Evolutionary conservation across 2,797 vertebrate species (phyloP).

Genomic region (Danio jaintianensis): DNA sequence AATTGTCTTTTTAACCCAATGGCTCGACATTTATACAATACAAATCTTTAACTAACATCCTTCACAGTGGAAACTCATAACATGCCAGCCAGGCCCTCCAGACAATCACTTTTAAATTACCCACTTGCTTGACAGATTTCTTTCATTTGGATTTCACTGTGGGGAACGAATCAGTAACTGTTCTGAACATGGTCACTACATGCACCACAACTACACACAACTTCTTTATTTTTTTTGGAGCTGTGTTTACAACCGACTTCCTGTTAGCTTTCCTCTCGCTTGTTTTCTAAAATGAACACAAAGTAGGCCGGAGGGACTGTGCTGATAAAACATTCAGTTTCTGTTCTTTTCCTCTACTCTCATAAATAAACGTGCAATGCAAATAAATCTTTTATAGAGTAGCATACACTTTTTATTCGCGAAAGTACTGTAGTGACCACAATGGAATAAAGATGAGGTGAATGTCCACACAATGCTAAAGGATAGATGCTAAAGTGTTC

Average conservation of each 20-base stretch:
- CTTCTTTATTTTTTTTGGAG: not conserved
- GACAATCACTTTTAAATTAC: slow-evolving; percentile 21
- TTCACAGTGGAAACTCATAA: slow-evolving; percentile 20
- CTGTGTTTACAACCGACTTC: slow-evolving; percentile 20
- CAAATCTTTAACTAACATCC: slow-evolving; percentile 3
- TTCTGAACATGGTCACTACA: not conserved
- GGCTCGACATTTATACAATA: not conserved
- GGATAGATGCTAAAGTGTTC: not conserved
- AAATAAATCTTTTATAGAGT: slow-evolving; percentile 71
- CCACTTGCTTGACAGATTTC: slow-evolving; percentile 12
- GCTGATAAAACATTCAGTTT: slow-evolving; percentile 76
- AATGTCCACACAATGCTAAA: slow-evolving; percentile 17
- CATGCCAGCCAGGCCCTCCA: slow-evolving; percentile 1
- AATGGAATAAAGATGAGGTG: slow-evolving; percentile 61
- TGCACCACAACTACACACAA: not conserved
- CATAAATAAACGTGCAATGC: slow-evolving; percentile 55
- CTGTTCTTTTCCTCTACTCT: slow-evolving; percentile 60
- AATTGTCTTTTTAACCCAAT: slow-evolving; percentile 15
- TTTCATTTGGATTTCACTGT: slow-evolving; percentile 23
- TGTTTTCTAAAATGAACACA: slow-evolving; percentile 68
- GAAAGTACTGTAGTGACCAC: slow-evolving; percentile 60
- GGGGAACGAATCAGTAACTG: slow-evolving; percentile 2
- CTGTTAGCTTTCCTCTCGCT: slow-evolving; percentile 19
- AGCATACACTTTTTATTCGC: slow-evolving; percentile 57
- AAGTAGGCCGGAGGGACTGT: slow-evolving; percentile 68